These are phyloP conservation scores for Melinaea menophilus DNA, from an alignment of 2,888 invertebrate species.

Conservation along the genomic window DNA sequence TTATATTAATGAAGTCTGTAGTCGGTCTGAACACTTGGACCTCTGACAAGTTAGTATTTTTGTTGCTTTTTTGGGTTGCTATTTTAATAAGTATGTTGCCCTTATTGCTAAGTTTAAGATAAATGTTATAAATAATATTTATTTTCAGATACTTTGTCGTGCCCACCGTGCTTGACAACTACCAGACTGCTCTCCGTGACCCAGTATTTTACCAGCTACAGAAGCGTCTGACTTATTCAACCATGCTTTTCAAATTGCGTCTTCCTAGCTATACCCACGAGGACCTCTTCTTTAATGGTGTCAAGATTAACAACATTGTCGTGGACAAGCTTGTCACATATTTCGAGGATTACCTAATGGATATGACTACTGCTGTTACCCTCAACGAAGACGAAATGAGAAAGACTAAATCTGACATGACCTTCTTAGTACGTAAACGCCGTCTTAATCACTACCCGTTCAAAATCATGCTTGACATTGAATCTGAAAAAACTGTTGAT, in stretches of 20 bases:
- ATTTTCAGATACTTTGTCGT: conserved; percentile 64
- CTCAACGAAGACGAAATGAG: conserved; percentile 68
- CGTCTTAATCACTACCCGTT: conserved; percentile 82
- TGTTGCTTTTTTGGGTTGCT: not conserved
- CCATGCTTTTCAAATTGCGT: conserved; percentile 78
- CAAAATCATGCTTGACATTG: conserved; percentile 74
- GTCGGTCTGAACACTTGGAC: conserved; percentile 57
- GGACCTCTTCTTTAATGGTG: conserved; percentile 79
- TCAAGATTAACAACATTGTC: conserved; percentile 79
- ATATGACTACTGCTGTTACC: conserved; percentile 79
- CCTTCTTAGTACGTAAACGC: conserved; percentile 75
- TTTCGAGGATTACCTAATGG: conserved; percentile 82
- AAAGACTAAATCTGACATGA: conserved; percentile 67
- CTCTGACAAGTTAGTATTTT: conserved; percentile 56
- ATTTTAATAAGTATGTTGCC: not conserved
- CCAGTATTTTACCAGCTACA: conserved; percentile 85
- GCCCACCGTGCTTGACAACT: conserved; percentile 79
- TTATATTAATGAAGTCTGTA: conserved; percentile 73
- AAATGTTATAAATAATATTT: conserved; percentile 27
- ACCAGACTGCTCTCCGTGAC: conserved; percentile 82
- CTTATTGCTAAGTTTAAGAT: not conserved
- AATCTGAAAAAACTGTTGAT: conserved; percentile 77
- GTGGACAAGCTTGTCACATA: conserved; percentile 82
- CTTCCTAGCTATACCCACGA: conserved; percentile 79
- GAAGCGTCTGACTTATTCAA: conserved; percentile 77